These are phyloP conservation scores for Carlito syrichta DNA, from an alignment of 2,113 vertebrate genomes.

Conservation along the genomic window DNA sequence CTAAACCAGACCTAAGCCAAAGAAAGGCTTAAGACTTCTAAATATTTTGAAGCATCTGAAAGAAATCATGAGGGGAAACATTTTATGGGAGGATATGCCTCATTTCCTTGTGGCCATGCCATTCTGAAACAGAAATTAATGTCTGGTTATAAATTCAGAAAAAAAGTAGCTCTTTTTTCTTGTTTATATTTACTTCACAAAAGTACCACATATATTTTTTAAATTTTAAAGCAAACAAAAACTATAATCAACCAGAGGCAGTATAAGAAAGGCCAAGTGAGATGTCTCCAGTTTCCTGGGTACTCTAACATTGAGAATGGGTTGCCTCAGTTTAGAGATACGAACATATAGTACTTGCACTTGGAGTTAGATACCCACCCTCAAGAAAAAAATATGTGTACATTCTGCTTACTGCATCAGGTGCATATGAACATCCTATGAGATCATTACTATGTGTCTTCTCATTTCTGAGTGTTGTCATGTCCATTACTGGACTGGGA, in stretches of 20 bases:
- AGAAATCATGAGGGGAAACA: neutral
- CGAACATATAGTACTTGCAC: neutral
- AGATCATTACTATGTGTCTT: neutral
- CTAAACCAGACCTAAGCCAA: neutral
- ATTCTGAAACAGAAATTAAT: neutral
- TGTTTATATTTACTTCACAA: neutral
- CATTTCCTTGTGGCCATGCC: slow-evolving; percentile 21
- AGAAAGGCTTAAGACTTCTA: neutral
- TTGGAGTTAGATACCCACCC: neutral
- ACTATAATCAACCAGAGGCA: neutral
- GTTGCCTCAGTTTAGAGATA: neutral
- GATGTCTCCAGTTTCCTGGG: neutral
- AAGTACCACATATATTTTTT: neutral
- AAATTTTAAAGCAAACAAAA: neutral
- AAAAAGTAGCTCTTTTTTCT: neutral
- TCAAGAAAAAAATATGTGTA: neutral
- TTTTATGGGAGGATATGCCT: neutral
- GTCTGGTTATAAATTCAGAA: slow-evolving; percentile 27
- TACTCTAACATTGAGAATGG: neutral
- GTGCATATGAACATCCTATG: neutral
- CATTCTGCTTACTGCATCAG: neutral
- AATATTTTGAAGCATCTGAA: neutral
- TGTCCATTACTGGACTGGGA: neutral
- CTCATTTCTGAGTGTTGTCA: neutral
- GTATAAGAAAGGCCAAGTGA: neutral